Evolutionary conservation across 2,113 vertebrate genomes (phyloP), one percentile per base, ranked within the genome.

Genomic region (Nycticryphes semicollaris): DNA sequence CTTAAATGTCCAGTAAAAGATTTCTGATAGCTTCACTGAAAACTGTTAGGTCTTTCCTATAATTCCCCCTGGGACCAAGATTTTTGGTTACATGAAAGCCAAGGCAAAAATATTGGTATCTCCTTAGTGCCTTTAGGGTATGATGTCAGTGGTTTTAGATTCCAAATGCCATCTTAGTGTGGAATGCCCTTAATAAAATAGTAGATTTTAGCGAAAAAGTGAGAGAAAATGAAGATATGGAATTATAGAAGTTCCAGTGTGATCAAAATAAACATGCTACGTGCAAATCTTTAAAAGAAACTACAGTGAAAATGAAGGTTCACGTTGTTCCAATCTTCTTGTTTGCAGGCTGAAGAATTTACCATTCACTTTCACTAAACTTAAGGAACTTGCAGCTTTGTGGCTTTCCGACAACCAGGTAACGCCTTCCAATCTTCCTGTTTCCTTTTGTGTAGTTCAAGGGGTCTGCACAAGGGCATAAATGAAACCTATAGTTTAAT

Each of bases 361-460:
- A 69, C 99, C 99, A 14, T 99, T 99, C 98, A 99, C 99, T 89
- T 99, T 99, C 78, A 99, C 99, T 17, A 99, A 99, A 94, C 99
- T 99, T 89, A 99, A 99, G 95, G 99, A 99, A 93, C 98, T 99
- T 92, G 99, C 99, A 95, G 99, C 99, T 97, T 96, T 99, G 88
- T 99, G 99, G 99, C 99, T 99, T 84, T 99, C 99, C 97, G 99
- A 99, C 98, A 99, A 99, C 98, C 99, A 99, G 99, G 99, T 99
- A 98, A 94, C 59, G 60, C 63, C 28, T 90, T 67, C 31, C 80
- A 35, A 14, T n/a, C 14, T 78, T 79, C 59, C 2, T 75, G 11
- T 75, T 90, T 92, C 75, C 79, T 74, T 15, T 14, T 6, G 18
- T 48, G 30, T 56, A 33, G 17, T 57, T 25, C 23, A 31, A 10